Percentiles rank a stretch among this genome's conserved stretches.
Evolutionary conservation across 2,888 invertebrate species (phyloP).

Genomic region (Acleris literana): DNA sequence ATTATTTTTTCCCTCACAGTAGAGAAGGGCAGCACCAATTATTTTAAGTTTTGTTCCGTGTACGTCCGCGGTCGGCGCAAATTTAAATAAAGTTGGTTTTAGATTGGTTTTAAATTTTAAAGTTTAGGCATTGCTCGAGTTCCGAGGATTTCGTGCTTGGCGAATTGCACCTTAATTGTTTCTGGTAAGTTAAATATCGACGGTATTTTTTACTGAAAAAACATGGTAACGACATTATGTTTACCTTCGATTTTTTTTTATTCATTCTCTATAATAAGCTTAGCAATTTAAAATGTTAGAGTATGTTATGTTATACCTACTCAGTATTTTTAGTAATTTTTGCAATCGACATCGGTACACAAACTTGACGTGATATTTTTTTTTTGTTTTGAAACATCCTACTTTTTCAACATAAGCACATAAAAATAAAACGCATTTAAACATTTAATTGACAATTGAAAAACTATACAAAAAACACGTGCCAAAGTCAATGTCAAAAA

Average conservation of each 20-base stretch:
- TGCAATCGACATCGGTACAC: too few relatives aligned
- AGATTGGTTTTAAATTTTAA: constrained; percentile 36
- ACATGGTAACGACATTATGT: background rate
- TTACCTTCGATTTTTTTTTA: too few relatives aligned
- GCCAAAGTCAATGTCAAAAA: constrained; percentile 49
- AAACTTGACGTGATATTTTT: too few relatives aligned
- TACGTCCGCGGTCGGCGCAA: constrained; percentile 78
- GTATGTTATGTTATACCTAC: too few relatives aligned
- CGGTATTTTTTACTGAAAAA: background rate
- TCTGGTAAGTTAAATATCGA: background rate
- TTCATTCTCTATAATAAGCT: too few relatives aligned
- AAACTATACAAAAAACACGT: constrained; percentile 36
- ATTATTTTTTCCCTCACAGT: constrained; percentile 37
- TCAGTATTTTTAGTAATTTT: too few relatives aligned
- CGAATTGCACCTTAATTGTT: constrained; percentile 7
- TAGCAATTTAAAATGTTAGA: too few relatives aligned
- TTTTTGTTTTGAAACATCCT: too few relatives aligned
- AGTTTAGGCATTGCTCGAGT: constrained; percentile 22
- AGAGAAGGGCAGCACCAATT: constrained; percentile 74
- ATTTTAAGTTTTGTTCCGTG: constrained; percentile 83
- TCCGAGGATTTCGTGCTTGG: constrained; percentile 11
- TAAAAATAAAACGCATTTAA: background rate
- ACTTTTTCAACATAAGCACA: too few relatives aligned
- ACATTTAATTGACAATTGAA: constrained; percentile 13
- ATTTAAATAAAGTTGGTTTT: constrained; percentile 33